A percentile compares a stretch with the other conserved stretches of the same genome.
Conservation (phyloP, 30 jellyfish, hydroid and myxozoan genomes). For the Turritopsis rubra region DNA sequence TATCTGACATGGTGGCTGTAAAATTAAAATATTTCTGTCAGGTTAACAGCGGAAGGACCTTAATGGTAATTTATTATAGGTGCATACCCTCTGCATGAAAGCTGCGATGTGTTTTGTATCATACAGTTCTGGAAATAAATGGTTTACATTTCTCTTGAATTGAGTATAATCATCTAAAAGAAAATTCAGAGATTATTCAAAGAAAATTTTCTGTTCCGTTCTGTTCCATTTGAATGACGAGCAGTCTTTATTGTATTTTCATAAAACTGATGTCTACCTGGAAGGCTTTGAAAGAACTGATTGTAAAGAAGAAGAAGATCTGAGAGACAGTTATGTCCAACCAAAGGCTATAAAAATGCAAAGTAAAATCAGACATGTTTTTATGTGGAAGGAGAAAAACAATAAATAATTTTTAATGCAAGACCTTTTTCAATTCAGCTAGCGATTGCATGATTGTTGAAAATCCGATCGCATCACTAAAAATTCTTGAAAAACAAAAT, state of each 20-base stretch:
- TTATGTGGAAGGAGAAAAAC: not conserved
- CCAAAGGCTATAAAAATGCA: constrained; percentile 39
- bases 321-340: constrained; percentile 51
- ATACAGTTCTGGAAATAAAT: constrained; percentile 26
- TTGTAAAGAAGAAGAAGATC: constrained; percentile 39
- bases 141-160: constrained; percentile 40
- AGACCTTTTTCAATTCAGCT: not conserved
- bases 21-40: not conserved
- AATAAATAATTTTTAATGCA: not conserved
- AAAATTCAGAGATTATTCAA: not conserved
- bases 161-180: constrained; percentile 32
- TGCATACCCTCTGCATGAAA: constrained; percentile 35
- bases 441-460: constrained; percentile 10
- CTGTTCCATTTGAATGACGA: not conserved
- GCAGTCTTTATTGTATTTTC: not conserved
- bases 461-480: constrained; percentile 25
- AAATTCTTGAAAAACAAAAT: constrained; percentile 13
- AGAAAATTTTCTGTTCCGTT: not conserved
- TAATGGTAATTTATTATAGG: not conserved
- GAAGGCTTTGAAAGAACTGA: constrained; percentile 37
- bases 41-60: not conserved
- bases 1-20: not conserved
- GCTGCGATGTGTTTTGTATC: constrained; percentile 56
- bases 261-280: constrained; percentile 35
- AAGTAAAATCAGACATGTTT: not conserved